These are phyloP conservation scores for Phenganax marumi DNA, from an alignment of 92 coral and sea anemone genomes.

Conservation along the genomic window DNA sequence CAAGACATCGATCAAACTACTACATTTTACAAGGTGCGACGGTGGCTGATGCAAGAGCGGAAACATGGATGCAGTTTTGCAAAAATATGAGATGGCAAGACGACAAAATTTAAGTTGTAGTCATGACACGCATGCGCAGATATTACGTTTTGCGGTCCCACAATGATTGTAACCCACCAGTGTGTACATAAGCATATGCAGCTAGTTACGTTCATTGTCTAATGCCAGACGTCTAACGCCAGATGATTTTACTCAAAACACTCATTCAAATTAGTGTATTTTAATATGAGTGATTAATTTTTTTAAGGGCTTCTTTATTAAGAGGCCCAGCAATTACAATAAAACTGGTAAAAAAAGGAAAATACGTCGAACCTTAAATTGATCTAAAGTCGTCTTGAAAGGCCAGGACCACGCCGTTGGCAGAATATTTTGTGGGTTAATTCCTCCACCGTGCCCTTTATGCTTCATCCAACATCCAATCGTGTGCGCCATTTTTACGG, in stretches of 20 bases:
- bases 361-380: slow-evolving; percentile 15
- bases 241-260: background rate
- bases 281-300: background rate
- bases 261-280: slow-evolving; percentile 6
- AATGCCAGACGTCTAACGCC: background rate
- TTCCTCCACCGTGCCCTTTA: background rate
- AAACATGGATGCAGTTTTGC: too few species aligned
- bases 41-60: too few species aligned
- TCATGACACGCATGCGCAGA: background rate
- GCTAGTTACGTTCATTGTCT: background rate
- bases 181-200: background rate
- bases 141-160: background rate
- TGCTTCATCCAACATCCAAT: slow-evolving; percentile 28
- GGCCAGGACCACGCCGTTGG: slow-evolving; percentile 74
- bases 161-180: background rate
- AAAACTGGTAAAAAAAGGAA: background rate
- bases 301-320: background rate
- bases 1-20: too few species aligned
- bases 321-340: background rate
- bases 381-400: slow-evolving; percentile 60
- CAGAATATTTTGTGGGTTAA: slow-evolving; percentile 11
- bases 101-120: too few species aligned
- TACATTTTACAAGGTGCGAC: too few species aligned
- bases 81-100: too few species aligned
- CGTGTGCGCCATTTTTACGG: background rate